These are phyloP conservation scores for Bagarius yarrelli DNA, from an alignment of 2,113 vertebrate genomes.

Conservation along the genomic window DNA sequence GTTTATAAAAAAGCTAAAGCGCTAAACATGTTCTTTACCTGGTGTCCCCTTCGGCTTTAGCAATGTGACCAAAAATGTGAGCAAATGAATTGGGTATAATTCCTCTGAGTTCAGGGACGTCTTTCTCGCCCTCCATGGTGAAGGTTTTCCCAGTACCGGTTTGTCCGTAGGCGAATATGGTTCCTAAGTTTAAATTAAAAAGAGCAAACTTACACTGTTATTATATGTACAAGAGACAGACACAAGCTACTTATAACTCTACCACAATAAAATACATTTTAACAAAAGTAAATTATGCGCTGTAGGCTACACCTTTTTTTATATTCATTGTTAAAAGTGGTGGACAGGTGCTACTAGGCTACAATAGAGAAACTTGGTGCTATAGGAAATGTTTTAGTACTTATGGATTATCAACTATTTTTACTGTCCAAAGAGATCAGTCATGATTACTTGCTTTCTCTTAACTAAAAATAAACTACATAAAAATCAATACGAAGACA, in stretches of 20 bases:
- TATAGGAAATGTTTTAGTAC: neutral
- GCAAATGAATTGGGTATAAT: constrained; percentile 99
- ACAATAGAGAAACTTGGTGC: no score
- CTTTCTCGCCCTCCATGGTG: constrained; percentile 96
- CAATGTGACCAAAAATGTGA: constrained; percentile 97
- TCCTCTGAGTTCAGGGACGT: constrained; percentile 95
- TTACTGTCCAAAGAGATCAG: neutral
- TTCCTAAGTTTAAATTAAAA: constrained; percentile 76
- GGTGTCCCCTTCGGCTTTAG: constrained; percentile 96
- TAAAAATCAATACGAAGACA: neutral
- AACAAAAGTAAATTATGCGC: no score
- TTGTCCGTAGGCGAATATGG: constrained; percentile 99
- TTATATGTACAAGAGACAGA: neutral
- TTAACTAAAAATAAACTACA: neutral
- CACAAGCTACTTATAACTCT: no score
- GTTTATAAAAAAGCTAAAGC: no score
- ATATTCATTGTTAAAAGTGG: no score
- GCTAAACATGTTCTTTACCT: constrained; percentile 74
- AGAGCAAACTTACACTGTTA: neutral
- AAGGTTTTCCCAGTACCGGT: constrained; percentile 98
- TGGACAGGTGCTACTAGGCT: no score
- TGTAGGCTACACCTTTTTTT: no score
- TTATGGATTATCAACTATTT: neutral
- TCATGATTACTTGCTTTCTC: neutral
- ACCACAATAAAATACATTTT: no score